Base-by-base conservation (phyloP, 2,888 invertebrate species). In the Orchestes rusci region DNA sequence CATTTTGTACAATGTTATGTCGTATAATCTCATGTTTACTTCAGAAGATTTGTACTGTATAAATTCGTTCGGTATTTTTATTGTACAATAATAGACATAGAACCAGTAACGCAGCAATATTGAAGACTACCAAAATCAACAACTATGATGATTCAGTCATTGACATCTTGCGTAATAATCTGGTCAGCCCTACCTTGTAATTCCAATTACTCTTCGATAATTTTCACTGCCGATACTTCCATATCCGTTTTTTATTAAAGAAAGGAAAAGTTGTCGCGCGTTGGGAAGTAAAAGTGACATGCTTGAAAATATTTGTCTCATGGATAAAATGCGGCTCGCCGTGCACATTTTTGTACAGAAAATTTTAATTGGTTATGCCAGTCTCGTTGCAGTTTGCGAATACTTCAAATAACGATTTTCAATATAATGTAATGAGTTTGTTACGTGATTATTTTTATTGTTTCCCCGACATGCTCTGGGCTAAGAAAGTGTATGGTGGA, bases 281-380 rank as follows among this genome's bases (percentile, higher is more conserved):
- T 35, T 18, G 17, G 19, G 23, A 37, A 37, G 37, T 37, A 37
- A 37, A 37, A 37, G 37, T 37, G 37, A 37, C 37, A 3, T 13
- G 37, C 15, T 37, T 7, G 27, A 23, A 37, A 37, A 37, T 20
- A 15, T 2, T 5, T 15, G 28, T 16, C 28, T 10, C 8, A 2
- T 7, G 27, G 42, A 46, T 37, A 39, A 45, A 48, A 48, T 29
- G 33, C 30, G 30, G 13, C 39, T 16, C 35, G 38, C 39, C 19
- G 35, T 19, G 19, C 31, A 39, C 45, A 45, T 41, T 44, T 45
- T 46, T 50, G 43, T 45, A 39, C 40, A 40, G 50, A 47, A 50
- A 50, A 47, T 50, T 38, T 47, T 47, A 47, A 46, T 50, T 47
- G 46, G 44, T 27, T 16, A 39, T 39, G 28, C 39, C 39, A 12